Evolutionary conservation across 2,888 invertebrate genomes (phyloP), one percentile per base, ranked within the genome.

Genomic region (Aricia artaxerxes): DNA sequence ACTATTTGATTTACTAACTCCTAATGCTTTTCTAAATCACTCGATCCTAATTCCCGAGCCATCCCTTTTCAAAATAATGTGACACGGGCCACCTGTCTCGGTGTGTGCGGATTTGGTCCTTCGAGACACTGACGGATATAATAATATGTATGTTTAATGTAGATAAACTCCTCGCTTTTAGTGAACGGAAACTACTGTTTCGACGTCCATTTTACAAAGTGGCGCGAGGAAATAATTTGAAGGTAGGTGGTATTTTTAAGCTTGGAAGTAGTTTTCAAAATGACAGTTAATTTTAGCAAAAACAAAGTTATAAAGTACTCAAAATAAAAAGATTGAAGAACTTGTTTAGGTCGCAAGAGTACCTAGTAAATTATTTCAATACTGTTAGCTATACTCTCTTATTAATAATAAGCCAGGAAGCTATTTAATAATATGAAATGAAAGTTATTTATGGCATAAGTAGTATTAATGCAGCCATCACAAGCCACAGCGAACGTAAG

Each of bases 1-100:
- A 86, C 87, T 87, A 86, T 87, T 89, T 92, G 93, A 93, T 93
- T 92, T 91, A 92, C 88, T 90, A 90, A 90, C 92, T 90, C 87
- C 87, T 90, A 91, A 92, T 91, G 90, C 89, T 87, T 89, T 89
- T 88, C 87, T 88, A 87, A 90, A 89, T 89, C 89, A 89, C 87
- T 88, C 87, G 84, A 87, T 87, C 88, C 88, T 89, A 89, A 90
- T 91, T 88, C 88, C 85, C 86, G 85, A 87, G 88, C 85, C 87
- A 88, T 90, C 92, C 93, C 92, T 91, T 89, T 90, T 92, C 92
- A 91, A 90, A 90, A 88, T 86, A 88, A 85, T 85, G 91, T 90
- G 90, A 90, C 90, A 89, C 87, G 88, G 89, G 90, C 85, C 85
- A 84, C 85, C 85, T 85, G 85, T 85, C 87, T 83, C 84, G 83